These are phyloP conservation scores for Odontocerum albicorne DNA, from an alignment of 2,888 invertebrate genomes.

Conservation along the genomic window DNA sequence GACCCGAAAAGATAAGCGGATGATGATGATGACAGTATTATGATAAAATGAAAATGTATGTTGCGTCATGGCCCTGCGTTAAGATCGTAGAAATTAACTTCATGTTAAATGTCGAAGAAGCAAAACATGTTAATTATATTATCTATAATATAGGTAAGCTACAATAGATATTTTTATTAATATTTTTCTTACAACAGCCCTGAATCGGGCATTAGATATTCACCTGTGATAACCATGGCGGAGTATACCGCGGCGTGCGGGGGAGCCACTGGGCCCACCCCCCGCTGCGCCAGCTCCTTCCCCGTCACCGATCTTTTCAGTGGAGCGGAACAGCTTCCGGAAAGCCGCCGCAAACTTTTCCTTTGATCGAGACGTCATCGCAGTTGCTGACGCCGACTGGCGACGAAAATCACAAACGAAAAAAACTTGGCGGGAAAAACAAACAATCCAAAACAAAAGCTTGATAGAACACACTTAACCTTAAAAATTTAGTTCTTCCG, in stretches of 20 bases:
- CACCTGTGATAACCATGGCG: conserved; percentile 50
- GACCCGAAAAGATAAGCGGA: too few relatives aligned
- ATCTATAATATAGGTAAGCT: too few relatives aligned
- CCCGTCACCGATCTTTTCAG: conserved; percentile 68
- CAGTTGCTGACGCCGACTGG: not conserved
- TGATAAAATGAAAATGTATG: too few relatives aligned
- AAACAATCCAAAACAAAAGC: too few relatives aligned
- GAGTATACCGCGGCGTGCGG: conserved; percentile 56
- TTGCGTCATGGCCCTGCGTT: too few relatives aligned
- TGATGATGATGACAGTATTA: too few relatives aligned
- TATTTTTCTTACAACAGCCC: too few relatives aligned
- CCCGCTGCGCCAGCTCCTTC: conserved; percentile 53
- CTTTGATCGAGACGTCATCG: conserved; percentile 76
- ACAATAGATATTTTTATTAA: too few relatives aligned
- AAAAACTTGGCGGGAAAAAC: not conserved
- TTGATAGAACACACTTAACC: too few relatives aligned
- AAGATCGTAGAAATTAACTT: too few relatives aligned
- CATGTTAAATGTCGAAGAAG: too few relatives aligned
- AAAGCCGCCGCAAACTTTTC: conserved; percentile 82
- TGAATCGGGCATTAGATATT: conserved; percentile 15
- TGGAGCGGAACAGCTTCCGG: conserved; percentile 74
- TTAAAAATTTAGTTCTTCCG: too few relatives aligned
- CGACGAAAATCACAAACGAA: not conserved
- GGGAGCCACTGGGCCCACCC: conserved; percentile 61
- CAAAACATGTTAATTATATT: not conserved